Evolutionary conservation across 1,140 invertebrate genomes (phyloP), one percentile per base, ranked within the genome.

Genomic region (Schlechtendalia chinensis): DNA sequence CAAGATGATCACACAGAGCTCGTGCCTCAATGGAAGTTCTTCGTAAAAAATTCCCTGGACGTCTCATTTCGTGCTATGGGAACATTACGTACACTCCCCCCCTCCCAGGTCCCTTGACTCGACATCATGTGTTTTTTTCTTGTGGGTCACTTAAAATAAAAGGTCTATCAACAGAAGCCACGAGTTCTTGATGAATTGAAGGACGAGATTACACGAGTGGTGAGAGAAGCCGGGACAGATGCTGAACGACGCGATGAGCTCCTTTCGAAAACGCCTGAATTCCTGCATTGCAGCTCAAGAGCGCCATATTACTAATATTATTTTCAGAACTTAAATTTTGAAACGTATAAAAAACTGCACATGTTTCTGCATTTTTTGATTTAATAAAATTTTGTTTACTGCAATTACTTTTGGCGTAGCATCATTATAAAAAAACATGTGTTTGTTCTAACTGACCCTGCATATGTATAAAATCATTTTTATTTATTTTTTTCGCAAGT

Each of bases 141-240:
- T 83, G 47, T 83, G 47, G 47, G 11, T 50, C 47, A 50, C 47
- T 50, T 50, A 50, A 50, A 50, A 50, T 50, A 1, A 50, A 82
- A 71, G 29, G 83, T 83, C 67, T 81, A 74, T 74, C 32, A 67
- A 69, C 19, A 67, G 58, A 63, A 59, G 63, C 83, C 84, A 83
- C 47, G 74, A 67, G 84, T 81, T 77, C 77, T 85, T 39, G 56
- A 84, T 82, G 81, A 81, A 58, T 81, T 85, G 67, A 84, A 84
- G 74, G 82, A 75, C 53, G 63, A 54, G 80, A 82, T 83, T 59
- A 79, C 63, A 69, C 39, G 32, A 69, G 32, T 50, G 32, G 5
- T 69, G 65, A 22, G 16, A 22, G 12, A 24, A 69, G 19, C 10
- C 47, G 32, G 14, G 47, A 50, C 47, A 50, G 47, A 50, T 50